phyloP scores from a whole-genome alignment of 1,140 invertebrate genomes.

The Oryctes rhinoceros region DNA sequence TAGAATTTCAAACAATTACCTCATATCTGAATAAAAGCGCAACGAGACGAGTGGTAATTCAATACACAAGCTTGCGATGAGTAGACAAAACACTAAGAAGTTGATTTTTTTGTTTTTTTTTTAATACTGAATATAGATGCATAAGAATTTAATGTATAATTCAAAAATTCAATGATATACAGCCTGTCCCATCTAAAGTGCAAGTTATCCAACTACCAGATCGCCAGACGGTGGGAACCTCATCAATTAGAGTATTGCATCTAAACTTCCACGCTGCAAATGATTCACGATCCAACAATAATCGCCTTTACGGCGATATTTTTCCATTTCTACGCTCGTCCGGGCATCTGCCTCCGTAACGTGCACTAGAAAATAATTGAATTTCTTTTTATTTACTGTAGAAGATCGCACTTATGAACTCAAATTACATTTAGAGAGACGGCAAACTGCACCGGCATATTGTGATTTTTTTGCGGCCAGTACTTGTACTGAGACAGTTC shows the following conservation, averaged over 20 bases:
- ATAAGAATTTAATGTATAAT: too few relatives aligned
- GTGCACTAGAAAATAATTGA: conserved; percentile 26
- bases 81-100: too few relatives aligned
- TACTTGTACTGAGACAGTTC: conserved; percentile 22
- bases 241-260: neutral
- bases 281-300: neutral
- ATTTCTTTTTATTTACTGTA: conserved; percentile 23
- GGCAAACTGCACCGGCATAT: conserved; percentile 6
- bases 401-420: conserved; percentile 25
- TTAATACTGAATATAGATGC: too few relatives aligned
- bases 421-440: conserved; percentile 15
- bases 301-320: neutral
- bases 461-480: conserved; percentile 23
- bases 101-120: too few relatives aligned
- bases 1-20: too few relatives aligned
- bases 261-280: neutral
- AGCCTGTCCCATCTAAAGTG: too few relatives aligned
- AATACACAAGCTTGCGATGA: too few relatives aligned
- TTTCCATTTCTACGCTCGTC: conserved; percentile 1
- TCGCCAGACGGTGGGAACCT: neutral
- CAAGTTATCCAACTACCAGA: too few relatives aligned
- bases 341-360: neutral
- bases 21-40: too few relatives aligned
- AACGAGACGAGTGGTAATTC: too few relatives aligned
- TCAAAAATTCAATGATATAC: too few relatives aligned